Evolutionary conservation across 1,140 invertebrate genomes (phyloP).

Genomic region (Bilobella aurantiaca): DNA sequence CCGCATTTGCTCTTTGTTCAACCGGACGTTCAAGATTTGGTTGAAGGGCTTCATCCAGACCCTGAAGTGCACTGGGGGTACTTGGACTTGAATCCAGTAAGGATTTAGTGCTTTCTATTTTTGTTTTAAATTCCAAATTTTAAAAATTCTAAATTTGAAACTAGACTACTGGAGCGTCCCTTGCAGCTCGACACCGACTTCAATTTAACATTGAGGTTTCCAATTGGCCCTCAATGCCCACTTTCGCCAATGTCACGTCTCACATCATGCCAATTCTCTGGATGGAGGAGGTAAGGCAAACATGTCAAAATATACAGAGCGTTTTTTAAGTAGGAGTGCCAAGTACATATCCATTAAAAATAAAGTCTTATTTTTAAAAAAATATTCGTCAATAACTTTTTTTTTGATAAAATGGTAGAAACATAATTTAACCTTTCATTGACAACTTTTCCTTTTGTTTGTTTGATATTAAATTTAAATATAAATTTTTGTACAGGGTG

Average conservation of each 20-base stretch:
- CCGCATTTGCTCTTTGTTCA: constrained; percentile 6
- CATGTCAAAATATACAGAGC: background rate
- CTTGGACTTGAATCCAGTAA: background rate
- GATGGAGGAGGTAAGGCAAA: constrained; percentile 45
- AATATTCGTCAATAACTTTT: background rate
- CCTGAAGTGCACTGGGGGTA: constrained; percentile 12
- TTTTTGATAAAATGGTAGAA: no score
- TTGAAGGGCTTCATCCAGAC: constrained; percentile 3
- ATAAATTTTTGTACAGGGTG: no score
- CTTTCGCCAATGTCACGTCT: constrained; percentile 41
- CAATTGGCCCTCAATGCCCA: constrained; percentile 37
- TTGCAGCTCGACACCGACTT: constrained; percentile 42
- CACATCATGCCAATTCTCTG: constrained; percentile 47
- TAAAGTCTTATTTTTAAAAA: no score
- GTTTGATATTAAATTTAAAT: no score
- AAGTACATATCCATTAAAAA: no score
- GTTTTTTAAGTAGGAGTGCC: background rate
- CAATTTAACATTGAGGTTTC: constrained; percentile 47
- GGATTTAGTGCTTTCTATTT: background rate
- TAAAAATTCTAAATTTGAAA: background rate
- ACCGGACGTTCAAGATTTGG: background rate
- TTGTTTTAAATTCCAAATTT: background rate
- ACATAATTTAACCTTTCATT: background rate
- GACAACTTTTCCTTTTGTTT: no score
- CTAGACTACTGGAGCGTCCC: constrained; percentile 41